Conservation (phyloP, 2,888 invertebrate species). For the Acanthosepion esculentum region DNA sequence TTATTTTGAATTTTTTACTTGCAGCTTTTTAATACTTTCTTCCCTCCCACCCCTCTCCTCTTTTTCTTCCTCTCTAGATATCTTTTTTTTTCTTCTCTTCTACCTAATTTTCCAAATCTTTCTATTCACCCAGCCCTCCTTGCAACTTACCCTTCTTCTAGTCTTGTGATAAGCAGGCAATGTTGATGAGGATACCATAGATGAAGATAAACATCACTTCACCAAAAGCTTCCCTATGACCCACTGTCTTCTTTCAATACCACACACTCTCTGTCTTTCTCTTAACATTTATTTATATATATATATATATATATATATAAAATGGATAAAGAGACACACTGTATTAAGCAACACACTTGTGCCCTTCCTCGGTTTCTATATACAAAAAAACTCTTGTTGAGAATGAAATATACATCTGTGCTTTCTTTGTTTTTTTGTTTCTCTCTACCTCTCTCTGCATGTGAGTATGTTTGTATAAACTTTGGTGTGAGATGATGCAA, state of each 20-base stretch:
- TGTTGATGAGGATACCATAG: constrained; percentile 33
- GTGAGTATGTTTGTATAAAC: not conserved
- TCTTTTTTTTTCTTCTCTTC: not conserved
- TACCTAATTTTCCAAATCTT: not conserved
- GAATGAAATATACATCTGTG: not conserved
- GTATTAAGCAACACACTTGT: not conserved
- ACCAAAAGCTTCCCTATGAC: not conserved
- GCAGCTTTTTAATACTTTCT: not conserved
- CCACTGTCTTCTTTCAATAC: not conserved
- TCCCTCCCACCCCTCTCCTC: not conserved
- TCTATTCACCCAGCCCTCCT: not conserved
- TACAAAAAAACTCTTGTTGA: not conserved
- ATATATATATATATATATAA: not conserved
- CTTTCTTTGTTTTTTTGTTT: not conserved
- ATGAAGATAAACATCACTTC: constrained; percentile 8
- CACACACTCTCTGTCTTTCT: not conserved
- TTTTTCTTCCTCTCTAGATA: not conserved
- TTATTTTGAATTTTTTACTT: not conserved
- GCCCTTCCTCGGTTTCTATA: not conserved
- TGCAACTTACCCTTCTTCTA: not conserved
- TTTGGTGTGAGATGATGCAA: not conserved
- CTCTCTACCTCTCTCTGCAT: not conserved
- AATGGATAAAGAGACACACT: not conserved
- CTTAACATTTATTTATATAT: not conserved
- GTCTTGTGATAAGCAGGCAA: constrained; percentile 33